phyloP scores from a whole-genome alignment of 2,113 vertebrate species.

The Dasyornis broadbenti region DNA sequence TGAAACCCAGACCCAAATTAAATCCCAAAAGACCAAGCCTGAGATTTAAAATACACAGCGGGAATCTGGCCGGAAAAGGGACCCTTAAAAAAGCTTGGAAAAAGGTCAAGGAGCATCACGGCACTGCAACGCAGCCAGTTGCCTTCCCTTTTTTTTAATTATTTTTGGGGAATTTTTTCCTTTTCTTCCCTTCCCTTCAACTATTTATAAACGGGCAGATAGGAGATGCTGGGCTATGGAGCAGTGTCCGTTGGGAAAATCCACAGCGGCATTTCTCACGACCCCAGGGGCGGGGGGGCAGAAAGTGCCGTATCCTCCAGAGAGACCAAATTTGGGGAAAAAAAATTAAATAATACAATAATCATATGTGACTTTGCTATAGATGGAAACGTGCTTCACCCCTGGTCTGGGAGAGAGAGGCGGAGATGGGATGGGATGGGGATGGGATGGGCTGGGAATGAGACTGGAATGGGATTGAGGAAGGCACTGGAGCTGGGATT shows the following conservation, averaged over 20 bases:
- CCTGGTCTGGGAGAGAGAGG: not conserved
- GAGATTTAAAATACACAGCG: not conserved
- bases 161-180: not conserved
- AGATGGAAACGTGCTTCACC: not conserved
- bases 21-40: not conserved
- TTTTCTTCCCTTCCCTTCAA: not conserved
- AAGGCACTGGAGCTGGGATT: not conserved
- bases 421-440: not conserved
- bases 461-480: not conserved
- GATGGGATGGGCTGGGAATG: not conserved
- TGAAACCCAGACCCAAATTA: slow-evolving; percentile 55
- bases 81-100: not conserved
- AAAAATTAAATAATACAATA: not conserved
- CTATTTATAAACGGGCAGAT: slow-evolving; percentile 62
- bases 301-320: slow-evolving; percentile 16
- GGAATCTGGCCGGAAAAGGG: not conserved
- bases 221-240: slow-evolving; percentile 15
- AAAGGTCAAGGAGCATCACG: not conserved
- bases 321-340: slow-evolving; percentile 58
- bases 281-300: slow-evolving; percentile 66
- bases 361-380: not conserved
- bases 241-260: slow-evolving; percentile 79
- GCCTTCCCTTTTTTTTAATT: not conserved
- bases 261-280: slow-evolving; percentile 83
- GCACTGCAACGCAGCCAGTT: not conserved